phyloP scores from a whole-genome alignment of 2,113 vertebrate species.

The Poeciliopsis retropinna region DNA sequence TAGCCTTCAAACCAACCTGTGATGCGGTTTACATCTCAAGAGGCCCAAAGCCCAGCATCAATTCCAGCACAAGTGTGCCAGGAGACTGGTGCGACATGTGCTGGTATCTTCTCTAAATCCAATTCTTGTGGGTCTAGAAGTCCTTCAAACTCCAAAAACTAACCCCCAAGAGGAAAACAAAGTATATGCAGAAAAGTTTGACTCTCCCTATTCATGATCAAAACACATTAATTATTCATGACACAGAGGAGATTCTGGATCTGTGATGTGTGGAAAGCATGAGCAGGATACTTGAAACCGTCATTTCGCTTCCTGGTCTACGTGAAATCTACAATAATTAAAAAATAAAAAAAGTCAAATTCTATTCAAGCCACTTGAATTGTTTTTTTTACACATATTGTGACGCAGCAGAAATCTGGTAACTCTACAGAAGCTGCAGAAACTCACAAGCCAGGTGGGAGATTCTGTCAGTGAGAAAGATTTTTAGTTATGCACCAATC shows the following conservation, averaged over 20 bases:
- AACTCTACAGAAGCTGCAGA: no score
- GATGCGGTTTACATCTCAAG: conserved; percentile 46
- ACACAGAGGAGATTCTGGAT: conserved; percentile 55
- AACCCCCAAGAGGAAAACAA: conserved; percentile 6
- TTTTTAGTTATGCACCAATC: no score
- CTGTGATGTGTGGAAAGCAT: conserved; percentile 31
- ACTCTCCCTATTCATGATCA: conserved; percentile 38
- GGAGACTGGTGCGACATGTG: conserved; percentile 34
- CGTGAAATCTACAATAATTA: conserved; percentile 4
- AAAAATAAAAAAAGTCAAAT: neutral
- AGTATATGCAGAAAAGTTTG: conserved; percentile 19
- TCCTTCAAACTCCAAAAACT: conserved; percentile 22
- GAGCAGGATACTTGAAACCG: conserved; percentile 9
- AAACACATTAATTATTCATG: conserved; percentile 69
- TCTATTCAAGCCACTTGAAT: neutral
- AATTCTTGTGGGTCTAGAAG: conserved; percentile 39
- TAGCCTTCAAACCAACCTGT: conserved; percentile 41
- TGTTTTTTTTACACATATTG: neutral
- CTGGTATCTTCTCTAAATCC: conserved; percentile 28
- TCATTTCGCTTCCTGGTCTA: conserved; percentile 9
- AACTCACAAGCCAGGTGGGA: no score
- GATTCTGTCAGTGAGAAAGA: no score
- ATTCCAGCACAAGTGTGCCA: conserved; percentile 40
- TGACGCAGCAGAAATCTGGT: neutral
- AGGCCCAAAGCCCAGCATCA: conserved; percentile 11